A percentile compares a stretch with the other conserved stretches of the same genome.
Conservation (phyloP, 2,888 invertebrate species). For the Platypus cylindrus region DNA sequence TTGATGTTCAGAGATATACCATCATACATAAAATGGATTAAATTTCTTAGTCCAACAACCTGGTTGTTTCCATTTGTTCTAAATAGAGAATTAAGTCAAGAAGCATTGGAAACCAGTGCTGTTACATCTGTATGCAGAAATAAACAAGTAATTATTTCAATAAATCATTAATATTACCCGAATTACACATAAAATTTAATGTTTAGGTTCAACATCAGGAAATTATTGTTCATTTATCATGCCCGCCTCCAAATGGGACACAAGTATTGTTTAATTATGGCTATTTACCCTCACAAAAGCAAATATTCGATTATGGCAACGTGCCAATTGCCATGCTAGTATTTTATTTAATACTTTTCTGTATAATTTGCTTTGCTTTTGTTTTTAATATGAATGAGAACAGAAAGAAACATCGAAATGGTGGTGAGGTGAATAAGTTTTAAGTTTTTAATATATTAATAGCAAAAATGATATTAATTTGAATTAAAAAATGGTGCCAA, state of each 20-base stretch:
- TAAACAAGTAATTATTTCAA: slow-evolving; percentile 46
- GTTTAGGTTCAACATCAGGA: slow-evolving; percentile 68
- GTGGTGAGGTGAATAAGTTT: slow-evolving; percentile 9
- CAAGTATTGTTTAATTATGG: slow-evolving; percentile 47
- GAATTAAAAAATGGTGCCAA: too few species aligned
- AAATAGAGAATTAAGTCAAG: slow-evolving; percentile 50
- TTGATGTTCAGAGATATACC: slow-evolving; percentile 42
- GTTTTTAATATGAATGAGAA: slow-evolving; percentile 41
- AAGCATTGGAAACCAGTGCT: slow-evolving; percentile 45
- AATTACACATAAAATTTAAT: neutral
- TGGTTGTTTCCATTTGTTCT: slow-evolving; percentile 60
- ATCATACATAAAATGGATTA: slow-evolving; percentile 50
- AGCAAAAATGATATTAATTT: too few species aligned
- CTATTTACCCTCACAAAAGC: slow-evolving; percentile 39
- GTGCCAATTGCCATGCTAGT: slow-evolving; percentile 48
- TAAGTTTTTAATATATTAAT: neutral
- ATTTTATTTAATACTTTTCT: slow-evolving; percentile 48
- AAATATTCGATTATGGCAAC: slow-evolving; percentile 40
- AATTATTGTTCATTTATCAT: slow-evolving; percentile 73
- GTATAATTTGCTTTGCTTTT: slow-evolving; percentile 48
- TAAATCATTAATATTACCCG: neutral
- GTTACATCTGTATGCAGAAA: slow-evolving; percentile 50
- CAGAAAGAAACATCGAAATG: slow-evolving; percentile 3
- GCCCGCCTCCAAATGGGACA: slow-evolving; percentile 69
- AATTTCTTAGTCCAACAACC: slow-evolving; percentile 55